A percentile compares a stretch with the other conserved stretches of the same genome.
phyloP scores from a whole-genome alignment of 2,797 vertebrate species.

The Mormyrus hasselquistii region DNA sequence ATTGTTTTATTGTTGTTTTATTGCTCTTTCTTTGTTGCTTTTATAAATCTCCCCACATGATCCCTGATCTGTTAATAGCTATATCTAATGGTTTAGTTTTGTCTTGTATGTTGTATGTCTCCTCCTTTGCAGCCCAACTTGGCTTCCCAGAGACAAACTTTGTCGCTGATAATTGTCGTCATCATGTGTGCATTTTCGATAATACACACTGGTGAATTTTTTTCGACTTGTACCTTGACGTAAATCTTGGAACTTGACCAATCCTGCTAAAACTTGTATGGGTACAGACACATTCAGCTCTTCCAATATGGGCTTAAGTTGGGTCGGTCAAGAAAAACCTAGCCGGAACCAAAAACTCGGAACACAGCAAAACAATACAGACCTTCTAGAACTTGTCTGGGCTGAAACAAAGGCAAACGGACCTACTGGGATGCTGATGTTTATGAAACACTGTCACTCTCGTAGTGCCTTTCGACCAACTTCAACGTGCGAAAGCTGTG shows the following conservation, averaged over 20 bases:
- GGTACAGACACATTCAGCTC: background rate
- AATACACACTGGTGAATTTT: background rate
- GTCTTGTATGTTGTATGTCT: background rate
- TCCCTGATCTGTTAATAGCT: background rate
- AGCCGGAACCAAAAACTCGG: background rate
- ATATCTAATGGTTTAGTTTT: background rate
- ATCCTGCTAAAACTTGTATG: background rate
- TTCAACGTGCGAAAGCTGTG: background rate
- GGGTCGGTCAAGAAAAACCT: background rate
- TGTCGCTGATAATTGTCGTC: background rate
- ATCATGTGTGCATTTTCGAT: background rate
- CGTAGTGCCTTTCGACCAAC: background rate
- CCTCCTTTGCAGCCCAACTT: background rate
- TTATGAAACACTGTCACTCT: background rate
- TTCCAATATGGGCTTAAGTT: background rate
- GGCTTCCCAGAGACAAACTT: background rate
- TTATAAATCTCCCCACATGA: slow-evolving; percentile 38
- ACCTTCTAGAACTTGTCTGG: background rate
- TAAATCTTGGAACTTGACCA: background rate
- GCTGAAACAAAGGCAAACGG: background rate
- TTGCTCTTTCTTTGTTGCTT: slow-evolving; percentile 52
- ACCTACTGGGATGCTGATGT: background rate
- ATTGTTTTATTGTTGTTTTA: slow-evolving; percentile 31
- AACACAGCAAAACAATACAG: background rate
- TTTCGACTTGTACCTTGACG: background rate